A percentile compares a stretch with the other conserved stretches of the same genome.
Conservation (phyloP, 2,888 invertebrate genomes). For the Drosophila bunnanda region DNA sequence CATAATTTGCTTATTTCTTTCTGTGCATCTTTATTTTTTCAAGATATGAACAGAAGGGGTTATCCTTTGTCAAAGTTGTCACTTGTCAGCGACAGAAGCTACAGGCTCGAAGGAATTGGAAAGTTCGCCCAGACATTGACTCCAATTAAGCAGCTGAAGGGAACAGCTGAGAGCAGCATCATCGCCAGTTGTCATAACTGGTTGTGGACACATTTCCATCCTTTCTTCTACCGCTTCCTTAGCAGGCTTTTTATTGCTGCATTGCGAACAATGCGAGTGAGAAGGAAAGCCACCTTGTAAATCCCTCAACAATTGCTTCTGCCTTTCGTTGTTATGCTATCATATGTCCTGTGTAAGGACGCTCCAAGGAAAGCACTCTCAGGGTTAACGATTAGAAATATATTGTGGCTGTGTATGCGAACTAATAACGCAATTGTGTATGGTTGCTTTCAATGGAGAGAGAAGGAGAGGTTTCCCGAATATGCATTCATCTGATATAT, state of each 20-base stretch:
- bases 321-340: constrained; percentile 34
- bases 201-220: constrained; percentile 21
- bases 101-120: constrained; percentile 26
- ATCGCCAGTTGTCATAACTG: constrained; percentile 32
- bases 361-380: constrained; percentile 33
- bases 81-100: constrained; percentile 38
- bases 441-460: neutral
- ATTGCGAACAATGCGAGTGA: constrained; percentile 22
- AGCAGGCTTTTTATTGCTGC: constrained; percentile 29
- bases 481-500: constrained; percentile 5
- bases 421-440: constrained; percentile 33
- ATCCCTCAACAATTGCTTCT: constrained; percentile 53
- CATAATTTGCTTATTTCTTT: neutral
- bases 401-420: constrained; percentile 9
- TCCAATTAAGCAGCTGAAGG: constrained; percentile 37
- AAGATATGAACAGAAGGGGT: neutral
- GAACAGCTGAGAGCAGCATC: constrained; percentile 23
- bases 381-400: constrained; percentile 38
- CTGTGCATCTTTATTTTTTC: neutral
- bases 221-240: constrained; percentile 12
- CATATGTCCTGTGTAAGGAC: constrained; percentile 32
- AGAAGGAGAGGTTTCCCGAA: neutral
- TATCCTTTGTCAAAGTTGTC: constrained; percentile 39
- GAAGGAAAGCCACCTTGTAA: constrained; percentile 25
- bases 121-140: constrained; percentile 41